Conservation (phyloP, 2,113 vertebrate genomes). For the Pollimyrus isidori region DNA sequence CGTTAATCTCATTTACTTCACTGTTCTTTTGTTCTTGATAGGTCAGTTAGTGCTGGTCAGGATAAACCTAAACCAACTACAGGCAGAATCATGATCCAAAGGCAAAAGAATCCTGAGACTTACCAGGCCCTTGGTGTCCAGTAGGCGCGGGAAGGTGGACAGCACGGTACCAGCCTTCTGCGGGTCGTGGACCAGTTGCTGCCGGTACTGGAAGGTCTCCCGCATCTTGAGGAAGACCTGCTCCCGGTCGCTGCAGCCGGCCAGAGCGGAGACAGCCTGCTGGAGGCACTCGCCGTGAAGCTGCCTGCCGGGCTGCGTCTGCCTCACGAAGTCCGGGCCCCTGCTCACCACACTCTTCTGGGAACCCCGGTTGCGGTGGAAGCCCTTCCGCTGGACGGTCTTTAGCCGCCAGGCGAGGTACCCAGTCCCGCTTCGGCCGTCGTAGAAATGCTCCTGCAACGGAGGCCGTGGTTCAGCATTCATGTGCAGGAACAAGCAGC, state of each 20-base stretch:
- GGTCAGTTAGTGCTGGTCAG: background rate
- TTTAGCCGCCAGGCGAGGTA: conserved; percentile 33
- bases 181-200: conserved; percentile 16
- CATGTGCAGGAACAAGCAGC: background rate
- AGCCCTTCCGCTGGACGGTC: conserved; percentile 25
- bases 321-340: conserved; percentile 15
- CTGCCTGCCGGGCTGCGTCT: conserved; percentile 6
- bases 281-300: conserved; percentile 2
- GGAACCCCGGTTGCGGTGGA: background rate
- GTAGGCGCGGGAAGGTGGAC: conserved; percentile 14
- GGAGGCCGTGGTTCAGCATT: background rate
- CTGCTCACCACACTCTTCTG: conserved; percentile 9
- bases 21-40: background rate
- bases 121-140: conserved; percentile 25
- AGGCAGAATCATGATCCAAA: background rate
- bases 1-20: background rate
- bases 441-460: conserved; percentile 32
- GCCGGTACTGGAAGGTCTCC: conserved; percentile 18
- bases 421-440: conserved; percentile 24
- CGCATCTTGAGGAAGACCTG: conserved; percentile 23
- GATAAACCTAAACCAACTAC: background rate
- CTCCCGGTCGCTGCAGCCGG: conserved; percentile 12
- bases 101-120: background rate
- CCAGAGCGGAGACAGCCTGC: conserved; percentile 8
- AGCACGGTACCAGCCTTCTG: background rate